Percentiles rank a stretch among this genome's conserved stretches.
These are phyloP conservation scores for Margaritifera margaritifera DNA, from an alignment of 2,888 invertebrate genomes.

Conservation along the genomic window DNA sequence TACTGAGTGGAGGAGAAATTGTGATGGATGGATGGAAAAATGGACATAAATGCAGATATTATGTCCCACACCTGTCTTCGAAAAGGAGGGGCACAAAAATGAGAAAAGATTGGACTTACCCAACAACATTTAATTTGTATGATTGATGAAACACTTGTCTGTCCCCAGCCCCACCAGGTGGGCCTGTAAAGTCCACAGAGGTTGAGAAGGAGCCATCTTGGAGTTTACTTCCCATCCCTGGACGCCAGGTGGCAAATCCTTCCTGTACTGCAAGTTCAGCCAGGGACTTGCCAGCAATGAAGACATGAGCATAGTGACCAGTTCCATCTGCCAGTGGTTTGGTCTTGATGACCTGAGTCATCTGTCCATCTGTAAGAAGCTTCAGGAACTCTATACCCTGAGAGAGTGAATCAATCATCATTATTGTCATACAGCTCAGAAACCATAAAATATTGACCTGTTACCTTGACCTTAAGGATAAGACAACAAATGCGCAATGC, in stretches of 20 bases:
- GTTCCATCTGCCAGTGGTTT: conserved; percentile 48
- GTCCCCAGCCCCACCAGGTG: conserved; percentile 3
- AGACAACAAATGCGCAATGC: too few species aligned
- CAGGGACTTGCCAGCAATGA: conserved; percentile 40
- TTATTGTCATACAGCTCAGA: neutral
- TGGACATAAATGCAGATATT: too few species aligned
- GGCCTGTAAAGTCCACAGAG: neutral
- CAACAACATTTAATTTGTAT: too few species aligned
- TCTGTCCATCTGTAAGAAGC: conserved; percentile 46
- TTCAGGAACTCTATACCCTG: conserved; percentile 54
- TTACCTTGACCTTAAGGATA: too few species aligned
- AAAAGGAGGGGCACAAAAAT: too few species aligned
- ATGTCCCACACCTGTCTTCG: too few species aligned
- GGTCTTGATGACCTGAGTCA: conserved; percentile 39
- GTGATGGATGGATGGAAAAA: too few species aligned
- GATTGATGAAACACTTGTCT: too few species aligned
- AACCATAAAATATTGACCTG: too few species aligned
- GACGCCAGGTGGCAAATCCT: conserved; percentile 50
- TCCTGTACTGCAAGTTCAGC: conserved; percentile 51
- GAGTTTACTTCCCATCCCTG: conserved; percentile 27
- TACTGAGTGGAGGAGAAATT: too few species aligned
- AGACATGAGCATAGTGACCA: conserved; percentile 55
- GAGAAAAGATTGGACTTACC: too few species aligned
- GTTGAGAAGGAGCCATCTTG: neutral
- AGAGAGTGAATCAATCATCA: conserved; percentile 6